Conservation (phyloP, 2,888 invertebrate genomes). For the Stenoptilia bipunctidactyla region DNA sequence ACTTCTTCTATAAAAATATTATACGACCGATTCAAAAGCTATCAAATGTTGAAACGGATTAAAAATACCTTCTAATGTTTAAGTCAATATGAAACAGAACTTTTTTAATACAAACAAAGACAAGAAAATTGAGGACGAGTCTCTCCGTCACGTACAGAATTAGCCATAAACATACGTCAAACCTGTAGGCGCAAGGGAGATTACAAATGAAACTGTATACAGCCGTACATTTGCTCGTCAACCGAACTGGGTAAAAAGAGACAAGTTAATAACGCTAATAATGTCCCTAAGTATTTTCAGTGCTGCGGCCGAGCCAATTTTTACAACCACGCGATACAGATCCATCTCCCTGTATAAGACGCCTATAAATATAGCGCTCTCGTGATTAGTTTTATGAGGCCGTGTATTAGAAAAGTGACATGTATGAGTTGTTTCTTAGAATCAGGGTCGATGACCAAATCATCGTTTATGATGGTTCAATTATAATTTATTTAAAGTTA, state of each 20-base stretch:
- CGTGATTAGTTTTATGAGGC: neutral
- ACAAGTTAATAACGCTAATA: slow-evolving; percentile 27
- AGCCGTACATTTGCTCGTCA: slow-evolving; percentile 17
- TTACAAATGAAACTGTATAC: slow-evolving; percentile 25
- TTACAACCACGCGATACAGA: slow-evolving; percentile 16
- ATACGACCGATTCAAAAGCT: neutral
- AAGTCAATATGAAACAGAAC: neutral
- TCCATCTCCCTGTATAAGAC: neutral
- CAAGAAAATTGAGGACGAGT: slow-evolving; percentile 19
- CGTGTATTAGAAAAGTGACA: slow-evolving; percentile 1
- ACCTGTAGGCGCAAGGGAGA: slow-evolving; percentile 24
- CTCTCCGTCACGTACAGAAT: slow-evolving; percentile 21
- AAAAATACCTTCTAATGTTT: neutral
- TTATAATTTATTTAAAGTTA: no score
- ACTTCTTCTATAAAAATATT: neutral
- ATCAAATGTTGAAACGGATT: neutral
- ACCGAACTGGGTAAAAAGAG: neutral
- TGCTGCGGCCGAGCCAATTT: slow-evolving; percentile 28
- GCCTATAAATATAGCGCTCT: neutral
- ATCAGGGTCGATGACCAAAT: slow-evolving; percentile 5
- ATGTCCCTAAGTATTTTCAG: slow-evolving; percentile 32
- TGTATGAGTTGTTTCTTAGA: slow-evolving; percentile 1
- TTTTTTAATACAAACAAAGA: slow-evolving; percentile 1
- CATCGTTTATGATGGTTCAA: neutral
- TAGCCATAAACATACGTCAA: slow-evolving; percentile 22